Evolutionary conservation across 2,888 invertebrate genomes (phyloP).

Genomic region (Nectonema munidae): DNA sequence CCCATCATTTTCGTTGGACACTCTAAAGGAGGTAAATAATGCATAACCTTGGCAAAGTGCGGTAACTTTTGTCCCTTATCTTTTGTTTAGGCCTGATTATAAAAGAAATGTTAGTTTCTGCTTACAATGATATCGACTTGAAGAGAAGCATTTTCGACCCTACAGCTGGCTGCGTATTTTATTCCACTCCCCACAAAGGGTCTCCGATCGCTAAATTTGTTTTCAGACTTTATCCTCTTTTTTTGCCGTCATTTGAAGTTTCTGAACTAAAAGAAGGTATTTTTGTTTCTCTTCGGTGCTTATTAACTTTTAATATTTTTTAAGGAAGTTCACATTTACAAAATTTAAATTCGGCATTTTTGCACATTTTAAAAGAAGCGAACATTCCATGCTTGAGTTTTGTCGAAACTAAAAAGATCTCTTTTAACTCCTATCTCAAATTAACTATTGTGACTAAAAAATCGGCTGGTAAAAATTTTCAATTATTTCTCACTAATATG

Average conservation of each 20-base stretch:
- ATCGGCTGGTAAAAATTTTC: constrained; percentile 2
- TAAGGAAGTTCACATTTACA: not conserved
- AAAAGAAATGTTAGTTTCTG: not conserved
- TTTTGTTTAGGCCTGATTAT: constrained; percentile 7
- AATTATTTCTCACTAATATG: no score
- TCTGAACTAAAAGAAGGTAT: not conserved
- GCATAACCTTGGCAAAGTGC: no score
- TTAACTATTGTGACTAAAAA: not conserved
- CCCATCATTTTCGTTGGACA: constrained; percentile 9
- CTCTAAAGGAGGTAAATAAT: constrained; percentile 7
- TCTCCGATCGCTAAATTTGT: constrained; percentile 1
- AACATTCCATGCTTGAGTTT: constrained; percentile 2
- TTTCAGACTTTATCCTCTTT: not conserved
- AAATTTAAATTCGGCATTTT: not conserved
- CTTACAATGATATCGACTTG: not conserved
- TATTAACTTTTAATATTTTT: no score
- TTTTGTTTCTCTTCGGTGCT: not conserved
- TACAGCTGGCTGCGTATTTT: constrained; percentile 7
- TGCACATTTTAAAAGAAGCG: not conserved
- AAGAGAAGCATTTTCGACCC: not conserved
- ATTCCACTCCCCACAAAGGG: constrained; percentile 10
- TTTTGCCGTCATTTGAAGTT: constrained; percentile 9
- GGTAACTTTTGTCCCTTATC: no score
- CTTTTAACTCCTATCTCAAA: constrained; percentile 8
- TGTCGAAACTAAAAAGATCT: constrained; percentile 6